Base-by-base conservation (phyloP, 2,888 invertebrate species). In the Agrilus biguttatus region DNA sequence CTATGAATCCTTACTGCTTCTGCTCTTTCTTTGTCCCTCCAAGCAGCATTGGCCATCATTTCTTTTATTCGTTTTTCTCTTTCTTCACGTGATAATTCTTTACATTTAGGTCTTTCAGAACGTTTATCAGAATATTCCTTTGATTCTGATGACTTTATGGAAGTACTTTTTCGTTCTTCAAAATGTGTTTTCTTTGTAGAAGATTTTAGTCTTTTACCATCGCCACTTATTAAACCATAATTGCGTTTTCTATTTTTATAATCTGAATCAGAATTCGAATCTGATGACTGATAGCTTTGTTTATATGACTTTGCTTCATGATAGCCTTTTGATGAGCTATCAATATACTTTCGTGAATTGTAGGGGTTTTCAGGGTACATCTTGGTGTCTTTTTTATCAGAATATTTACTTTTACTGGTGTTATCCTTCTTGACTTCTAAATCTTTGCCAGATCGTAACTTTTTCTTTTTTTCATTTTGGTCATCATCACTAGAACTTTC, bases 41-140 rank as follows among this genome's bases (percentile, higher is more conserved):
- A 74, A 1, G 66, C 65, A 0, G 90, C 92, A 59, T 91, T 86
- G 8, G 75, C 71, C 73, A 81, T 80, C 93, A 93, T 93, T 63
- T 85, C 88, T 39, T 69, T 71, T 37, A 83, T 71, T 36, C 76
- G 73, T 45, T 69, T 70, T 58, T 89, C 83, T 52, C 77, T 79
- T 56, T 87, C 85, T 47, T 72, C 72, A 42, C 76, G 76, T 12
- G 72, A 70, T 5, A 79, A 59, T 49, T 61, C 64, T 45, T 62
- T 57, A 45, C 41, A 36, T 36, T 42, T 43, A 6, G 19, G 42
- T 19, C 37, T 3, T 35, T 43, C 36, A 5, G 36, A 41, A 17
- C 36, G 39, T 45, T 51, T 43, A 21, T 21, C 7, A 21, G 21
- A 21, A 21, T 3, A 7, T 28, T 42, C 42, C 32, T 39, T 45